phyloP scores from a whole-genome alignment of 2,113 vertebrate genomes.

The Engraulis encrasicolus region DNA sequence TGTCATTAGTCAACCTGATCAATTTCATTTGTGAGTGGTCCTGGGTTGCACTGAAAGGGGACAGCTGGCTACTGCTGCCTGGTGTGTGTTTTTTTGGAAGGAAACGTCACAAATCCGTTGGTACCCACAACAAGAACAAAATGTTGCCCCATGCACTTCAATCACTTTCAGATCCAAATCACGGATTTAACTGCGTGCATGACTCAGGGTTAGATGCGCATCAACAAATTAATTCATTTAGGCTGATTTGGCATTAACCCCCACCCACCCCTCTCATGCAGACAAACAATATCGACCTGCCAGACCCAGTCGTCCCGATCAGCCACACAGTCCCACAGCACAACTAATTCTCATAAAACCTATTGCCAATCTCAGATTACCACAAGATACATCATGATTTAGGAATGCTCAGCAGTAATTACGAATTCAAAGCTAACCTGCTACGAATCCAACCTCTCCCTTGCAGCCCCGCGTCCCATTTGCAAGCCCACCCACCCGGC shows the following conservation, averaged over 20 bases:
- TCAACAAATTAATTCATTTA: conserved; percentile 12
- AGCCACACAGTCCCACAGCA: not conserved
- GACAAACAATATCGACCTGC: conserved; percentile 10
- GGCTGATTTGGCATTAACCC: not conserved
- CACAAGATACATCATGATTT: not conserved
- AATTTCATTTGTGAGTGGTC: not conserved
- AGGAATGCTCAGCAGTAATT: not conserved
- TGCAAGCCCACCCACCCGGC: not conserved
- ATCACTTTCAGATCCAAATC: not conserved
- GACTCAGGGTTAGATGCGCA: not conserved
- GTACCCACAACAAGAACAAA: not conserved
- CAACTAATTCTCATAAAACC: not conserved
- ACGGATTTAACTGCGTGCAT: not conserved
- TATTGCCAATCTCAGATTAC: not conserved
- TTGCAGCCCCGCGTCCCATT: not conserved
- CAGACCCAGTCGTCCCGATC: not conserved
- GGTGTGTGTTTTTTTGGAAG: not conserved
- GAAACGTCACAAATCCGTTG: not conserved
- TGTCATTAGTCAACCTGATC: not conserved
- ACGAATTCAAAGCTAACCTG: not conserved
- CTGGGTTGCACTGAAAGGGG: not conserved
- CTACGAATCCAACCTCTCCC: not conserved
- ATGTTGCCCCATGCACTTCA: not conserved
- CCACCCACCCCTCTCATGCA: not conserved
- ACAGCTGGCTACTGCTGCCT: not conserved